Evolutionary conservation across 1,140 invertebrate genomes (phyloP).

Genomic region (Ceratina japonica): DNA sequence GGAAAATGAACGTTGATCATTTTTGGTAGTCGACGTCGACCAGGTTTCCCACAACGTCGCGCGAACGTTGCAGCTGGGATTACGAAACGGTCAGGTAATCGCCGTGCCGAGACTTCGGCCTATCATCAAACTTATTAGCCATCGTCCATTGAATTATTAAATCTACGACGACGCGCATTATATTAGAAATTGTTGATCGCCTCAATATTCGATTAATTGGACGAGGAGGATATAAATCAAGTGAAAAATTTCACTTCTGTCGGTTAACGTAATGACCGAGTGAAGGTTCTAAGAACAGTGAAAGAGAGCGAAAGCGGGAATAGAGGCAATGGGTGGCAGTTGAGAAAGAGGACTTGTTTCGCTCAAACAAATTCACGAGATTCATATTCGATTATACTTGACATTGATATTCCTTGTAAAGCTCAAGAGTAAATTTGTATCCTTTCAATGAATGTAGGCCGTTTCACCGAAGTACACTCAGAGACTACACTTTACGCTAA

Average conservation of each 20-base stretch:
- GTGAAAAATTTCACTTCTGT: constrained; percentile 23
- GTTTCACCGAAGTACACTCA: too few relatives aligned
- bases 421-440: too few relatives aligned
- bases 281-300: constrained; percentile 1
- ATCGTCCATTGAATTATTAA: too few relatives aligned
- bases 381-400: background rate
- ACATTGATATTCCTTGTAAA: too few relatives aligned
- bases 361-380: background rate
- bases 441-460: too few relatives aligned
- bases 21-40: background rate
- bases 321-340: background rate
- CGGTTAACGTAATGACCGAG: background rate
- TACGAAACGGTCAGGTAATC: background rate
- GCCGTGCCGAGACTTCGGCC: background rate
- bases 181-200: too few relatives aligned
- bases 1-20: background rate
- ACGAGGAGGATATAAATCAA: background rate
- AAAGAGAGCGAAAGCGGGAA: constrained; percentile 15
- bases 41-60: background rate
- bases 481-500: too few relatives aligned
- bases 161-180: too few relatives aligned
- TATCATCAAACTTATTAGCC: too few relatives aligned
- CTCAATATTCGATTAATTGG: background rate
- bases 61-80: background rate
- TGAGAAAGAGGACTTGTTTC: background rate